Evolutionary conservation across 1,140 invertebrate species (phyloP).

Genomic region (Procambarus virginalis): DNA sequence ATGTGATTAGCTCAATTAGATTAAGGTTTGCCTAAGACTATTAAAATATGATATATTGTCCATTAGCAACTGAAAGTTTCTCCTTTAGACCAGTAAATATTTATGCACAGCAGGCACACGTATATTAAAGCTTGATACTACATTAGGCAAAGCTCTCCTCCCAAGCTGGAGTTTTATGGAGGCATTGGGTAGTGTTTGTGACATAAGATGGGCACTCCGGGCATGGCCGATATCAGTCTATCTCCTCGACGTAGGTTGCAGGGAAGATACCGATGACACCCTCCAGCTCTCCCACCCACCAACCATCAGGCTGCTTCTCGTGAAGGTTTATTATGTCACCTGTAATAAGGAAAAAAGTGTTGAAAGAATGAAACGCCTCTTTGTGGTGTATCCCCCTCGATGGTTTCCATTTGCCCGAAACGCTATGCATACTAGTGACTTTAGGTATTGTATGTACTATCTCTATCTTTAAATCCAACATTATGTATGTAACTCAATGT

Average conservation of each 20-base stretch:
- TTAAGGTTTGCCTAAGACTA: no score
- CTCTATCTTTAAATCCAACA: no score
- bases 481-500: no score
- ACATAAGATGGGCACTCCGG: slow-evolving; percentile 14
- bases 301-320: slow-evolving; percentile 93
- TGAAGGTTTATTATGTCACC: slow-evolving; percentile 91
- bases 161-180: background rate
- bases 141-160: slow-evolving; percentile 39
- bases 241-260: slow-evolving; percentile 90
- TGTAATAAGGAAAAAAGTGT: slow-evolving; percentile 72
- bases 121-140: background rate
- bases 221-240: slow-evolving; percentile 70
- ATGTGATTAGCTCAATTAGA: no score
- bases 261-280: slow-evolving; percentile 92
- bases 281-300: slow-evolving; percentile 93
- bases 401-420: no score
- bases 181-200: slow-evolving; percentile 2
- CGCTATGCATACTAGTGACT: no score
- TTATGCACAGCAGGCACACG: background rate
- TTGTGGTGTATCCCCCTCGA: no score
- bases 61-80: background rate
- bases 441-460: no score
- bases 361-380: no score
- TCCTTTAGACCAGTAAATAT: no score
- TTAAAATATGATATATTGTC: no score